Percentiles rank a stretch among this genome's conserved stretches.
Evolutionary conservation across 2,113 vertebrate genomes (phyloP).

Genomic region (Calyptommatus sinebrachiatus): DNA sequence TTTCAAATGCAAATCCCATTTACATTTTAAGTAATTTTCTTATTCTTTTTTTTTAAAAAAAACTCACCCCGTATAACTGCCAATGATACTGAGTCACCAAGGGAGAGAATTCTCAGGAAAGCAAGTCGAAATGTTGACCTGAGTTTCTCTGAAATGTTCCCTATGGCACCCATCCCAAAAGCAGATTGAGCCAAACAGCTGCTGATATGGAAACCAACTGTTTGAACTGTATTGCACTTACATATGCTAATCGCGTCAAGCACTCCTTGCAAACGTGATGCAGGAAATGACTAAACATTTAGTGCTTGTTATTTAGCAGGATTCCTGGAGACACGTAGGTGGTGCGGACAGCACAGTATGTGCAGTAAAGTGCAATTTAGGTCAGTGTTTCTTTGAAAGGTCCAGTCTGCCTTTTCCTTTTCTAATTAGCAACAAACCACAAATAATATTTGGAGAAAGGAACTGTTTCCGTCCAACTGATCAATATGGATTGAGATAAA

Average conservation of each 20-base stretch:
- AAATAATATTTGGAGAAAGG: slow-evolving; percentile 54
- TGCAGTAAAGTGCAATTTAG: slow-evolving; percentile 64
- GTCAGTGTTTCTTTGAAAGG: slow-evolving; percentile 64
- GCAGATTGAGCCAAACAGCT: slow-evolving; percentile 63
- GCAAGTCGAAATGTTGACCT: slow-evolving; percentile 34
- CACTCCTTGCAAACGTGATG: slow-evolving; percentile 62
- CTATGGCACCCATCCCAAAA: slow-evolving; percentile 57
- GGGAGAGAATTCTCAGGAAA: slow-evolving; percentile 40
- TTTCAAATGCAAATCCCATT: background rate
- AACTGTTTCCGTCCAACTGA: slow-evolving; percentile 25
- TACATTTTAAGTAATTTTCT: background rate
- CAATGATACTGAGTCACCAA: background rate
- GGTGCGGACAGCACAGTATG: slow-evolving; percentile 63
- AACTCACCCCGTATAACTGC: slow-evolving; percentile 4
- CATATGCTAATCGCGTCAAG: slow-evolving; percentile 51
- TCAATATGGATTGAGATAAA: slow-evolving; percentile 29
- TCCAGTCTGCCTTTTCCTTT: slow-evolving; percentile 27
- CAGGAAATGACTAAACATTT: slow-evolving; percentile 75
- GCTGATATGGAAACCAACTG: slow-evolving; percentile 68
- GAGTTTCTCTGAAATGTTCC: slow-evolving; percentile 39
- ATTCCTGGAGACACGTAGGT: slow-evolving; percentile 68
- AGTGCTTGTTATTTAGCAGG: slow-evolving; percentile 65
- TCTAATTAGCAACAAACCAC: slow-evolving; percentile 29
- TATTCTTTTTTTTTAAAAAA: background rate
- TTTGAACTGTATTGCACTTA: slow-evolving; percentile 58